A percentile compares a stretch with the other conserved stretches of the same genome.
These are phyloP conservation scores for Podarcis lilfordi DNA, from an alignment of 2,797 vertebrate species.

Conservation along the genomic window DNA sequence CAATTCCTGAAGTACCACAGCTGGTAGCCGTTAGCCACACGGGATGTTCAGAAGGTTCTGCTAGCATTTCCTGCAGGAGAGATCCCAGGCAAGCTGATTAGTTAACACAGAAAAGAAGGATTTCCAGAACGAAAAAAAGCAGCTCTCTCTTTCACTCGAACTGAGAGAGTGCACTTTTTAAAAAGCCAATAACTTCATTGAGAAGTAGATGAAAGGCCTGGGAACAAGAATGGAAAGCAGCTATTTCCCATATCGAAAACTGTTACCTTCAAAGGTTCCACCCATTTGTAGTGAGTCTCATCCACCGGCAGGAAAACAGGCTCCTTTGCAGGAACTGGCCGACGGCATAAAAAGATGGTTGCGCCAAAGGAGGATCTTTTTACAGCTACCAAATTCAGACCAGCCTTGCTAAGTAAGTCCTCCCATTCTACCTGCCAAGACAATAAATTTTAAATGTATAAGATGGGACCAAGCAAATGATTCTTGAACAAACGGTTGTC, in stretches of 20 bases:
- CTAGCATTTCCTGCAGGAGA: conserved; percentile 75
- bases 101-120: not conserved
- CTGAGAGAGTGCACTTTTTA: not conserved
- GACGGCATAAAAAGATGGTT: conserved; percentile 87
- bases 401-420: conserved; percentile 77
- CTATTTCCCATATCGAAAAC: not conserved
- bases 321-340: conserved; percentile 59
- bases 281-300: conserved; percentile 86
- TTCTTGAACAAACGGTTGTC: not conserved
- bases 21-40: conserved; percentile 87
- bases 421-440: conserved; percentile 88
- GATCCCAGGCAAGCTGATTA: conserved; percentile 30
- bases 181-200: not conserved
- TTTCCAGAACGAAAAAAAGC: not conserved
- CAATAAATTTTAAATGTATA: conserved; percentile 32
- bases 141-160: not conserved
- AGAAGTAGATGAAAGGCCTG: not conserved
- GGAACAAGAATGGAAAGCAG: conserved; percentile 14
- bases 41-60: conserved; percentile 77
- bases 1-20: conserved; percentile 85
- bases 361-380: conserved; percentile 92
- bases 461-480: not conserved
- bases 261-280: conserved; percentile 91
- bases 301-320: conserved; percentile 85
- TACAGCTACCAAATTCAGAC: conserved; percentile 81